Evolutionary conservation across 2,888 invertebrate species (phyloP), one percentile per base, ranked within the genome.

Genomic region (Nymphalis urticae): DNA sequence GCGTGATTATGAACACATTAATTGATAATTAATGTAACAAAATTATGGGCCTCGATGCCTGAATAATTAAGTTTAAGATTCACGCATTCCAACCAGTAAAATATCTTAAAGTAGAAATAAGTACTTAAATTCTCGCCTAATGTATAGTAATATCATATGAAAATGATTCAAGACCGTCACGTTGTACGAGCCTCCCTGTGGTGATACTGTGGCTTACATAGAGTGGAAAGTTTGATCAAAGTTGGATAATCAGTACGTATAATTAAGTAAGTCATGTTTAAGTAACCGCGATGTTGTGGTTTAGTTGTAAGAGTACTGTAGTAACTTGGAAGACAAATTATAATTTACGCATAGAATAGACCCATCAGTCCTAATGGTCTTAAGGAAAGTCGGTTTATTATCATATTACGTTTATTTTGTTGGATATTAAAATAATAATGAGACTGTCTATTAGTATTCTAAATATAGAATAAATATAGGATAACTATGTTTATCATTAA

Each of bases 151-250:
- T 63, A 61, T 58, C 27, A 32, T 50, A 64, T 59, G 66, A 51
- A 68, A 74, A 76, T 75, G 69, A 71, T 72, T 58, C 66, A 68
- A 71, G 70, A 73, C 65, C 73, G 67, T 77, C 76, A 75, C 76
- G 73, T 77, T 66, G 65, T 64, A 64, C 62, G 72, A 72, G 60
- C 78, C 80, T 42, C 42, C 76, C 78, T 70, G 74, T 68, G 77
- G 78, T 68, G 63, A 68, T 76, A 72, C 72, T 68, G 72, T 24
- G 71, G 71, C 71, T 66, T 66, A 69, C 66, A 66, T 62, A 69
- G 79, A 85, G 81, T 80, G 76, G 79, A 78, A 84, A 85, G 83
- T 85, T 84, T 75, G 76, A 78, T 79, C 76, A 80, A 82, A 83
- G 78, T 82, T 82, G 74, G 75, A 77, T 83, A 84, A 82, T 84